Conservation (phyloP, 1,140 invertebrate genomes). For the Scaptomyza hsui region DNA sequence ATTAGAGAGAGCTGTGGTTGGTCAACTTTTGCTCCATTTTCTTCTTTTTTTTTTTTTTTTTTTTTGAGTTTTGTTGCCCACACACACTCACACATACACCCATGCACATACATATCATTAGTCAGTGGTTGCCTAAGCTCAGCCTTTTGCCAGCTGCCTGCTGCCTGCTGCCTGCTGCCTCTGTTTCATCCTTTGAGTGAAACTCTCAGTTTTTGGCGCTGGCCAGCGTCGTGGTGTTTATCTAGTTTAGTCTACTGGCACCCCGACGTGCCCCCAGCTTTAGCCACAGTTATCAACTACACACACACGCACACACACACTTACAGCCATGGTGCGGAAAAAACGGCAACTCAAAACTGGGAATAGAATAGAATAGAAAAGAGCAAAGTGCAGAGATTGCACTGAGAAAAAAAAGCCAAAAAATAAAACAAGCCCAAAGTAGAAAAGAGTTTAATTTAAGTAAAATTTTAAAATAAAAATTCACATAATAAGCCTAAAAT, state of each 20-base stretch:
- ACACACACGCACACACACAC: conserved; percentile 23
- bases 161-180: conserved; percentile 13
- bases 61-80: neutral
- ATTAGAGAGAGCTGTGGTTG: conserved; percentile 68
- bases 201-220: conserved; percentile 52
- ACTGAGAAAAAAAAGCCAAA: neutral
- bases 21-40: conserved; percentile 48
- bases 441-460: too few species aligned
- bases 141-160: conserved; percentile 12
- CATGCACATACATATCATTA: conserved; percentile 44
- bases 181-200: conserved; percentile 7
- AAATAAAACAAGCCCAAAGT: neutral
- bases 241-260: conserved; percentile 58
- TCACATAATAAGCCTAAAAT: too few species aligned
- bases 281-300: conserved; percentile 49
- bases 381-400: neutral
- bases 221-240: conserved; percentile 59
- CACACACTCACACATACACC: conserved; percentile 1
- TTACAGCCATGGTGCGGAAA: conserved; percentile 24
- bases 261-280: conserved; percentile 9
- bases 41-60: conserved; percentile 7
- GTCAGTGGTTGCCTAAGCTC: conserved; percentile 40
- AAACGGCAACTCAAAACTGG: conserved; percentile 30
- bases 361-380: conserved; percentile 15
- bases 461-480: too few species aligned